Evolutionary conservation across 2,113 vertebrate species (phyloP).

Genomic region (Ochotona curzoniae): DNA sequence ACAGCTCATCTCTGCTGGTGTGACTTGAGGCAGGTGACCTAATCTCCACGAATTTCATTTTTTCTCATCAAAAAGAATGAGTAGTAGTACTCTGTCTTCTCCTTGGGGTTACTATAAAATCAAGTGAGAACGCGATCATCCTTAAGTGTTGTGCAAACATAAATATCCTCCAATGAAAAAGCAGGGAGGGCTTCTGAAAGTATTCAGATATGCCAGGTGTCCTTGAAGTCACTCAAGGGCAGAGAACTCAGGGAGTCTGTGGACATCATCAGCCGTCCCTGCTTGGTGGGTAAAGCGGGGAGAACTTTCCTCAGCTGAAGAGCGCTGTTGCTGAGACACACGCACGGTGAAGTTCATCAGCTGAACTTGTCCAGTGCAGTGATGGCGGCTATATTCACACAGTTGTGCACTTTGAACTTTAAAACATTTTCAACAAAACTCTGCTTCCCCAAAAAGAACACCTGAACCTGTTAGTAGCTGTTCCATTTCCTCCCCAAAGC

Average conservation of each 20-base stretch:
- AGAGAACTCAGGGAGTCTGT: not conserved
- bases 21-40: not conserved
- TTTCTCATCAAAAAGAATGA: not conserved
- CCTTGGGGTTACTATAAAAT: not conserved
- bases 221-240: not conserved
- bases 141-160: not conserved
- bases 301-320: not conserved
- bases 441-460: not conserved
- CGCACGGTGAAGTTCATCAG: not conserved
- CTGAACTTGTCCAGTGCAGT: not conserved
- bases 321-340: not conserved
- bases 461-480: not conserved
- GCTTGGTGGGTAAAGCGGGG: not conserved
- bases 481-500: not conserved
- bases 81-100: slow-evolving; percentile 23
- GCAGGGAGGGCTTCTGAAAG: not conserved
- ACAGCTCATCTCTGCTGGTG: not conserved
- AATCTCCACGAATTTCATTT: not conserved
- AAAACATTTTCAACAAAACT: not conserved
- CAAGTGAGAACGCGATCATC: slow-evolving; percentile 2
- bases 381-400: not conserved
- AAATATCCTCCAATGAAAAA: slow-evolving; percentile 16
- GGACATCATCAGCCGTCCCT: not conserved
- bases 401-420: not conserved
- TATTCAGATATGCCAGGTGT: not conserved